Conservation (phyloP, 2,113 vertebrate genomes). For the Murina feae region DNA sequence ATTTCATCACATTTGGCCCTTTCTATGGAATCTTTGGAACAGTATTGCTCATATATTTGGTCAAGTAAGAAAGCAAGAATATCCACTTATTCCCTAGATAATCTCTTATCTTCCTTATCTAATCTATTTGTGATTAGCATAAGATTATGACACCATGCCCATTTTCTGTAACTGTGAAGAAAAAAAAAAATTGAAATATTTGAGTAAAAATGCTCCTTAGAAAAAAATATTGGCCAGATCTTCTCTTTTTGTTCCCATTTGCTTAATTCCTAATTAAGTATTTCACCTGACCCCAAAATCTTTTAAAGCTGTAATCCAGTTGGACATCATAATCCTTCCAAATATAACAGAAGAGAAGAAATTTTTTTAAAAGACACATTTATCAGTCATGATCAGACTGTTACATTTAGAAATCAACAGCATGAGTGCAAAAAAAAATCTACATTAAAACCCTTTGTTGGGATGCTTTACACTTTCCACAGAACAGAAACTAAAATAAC, state of each 20-base stretch:
- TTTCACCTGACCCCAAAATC: background rate
- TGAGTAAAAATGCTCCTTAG: background rate
- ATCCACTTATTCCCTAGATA: background rate
- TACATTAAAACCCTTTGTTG: too few species aligned
- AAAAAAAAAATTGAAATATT: background rate
- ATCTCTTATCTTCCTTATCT: background rate
- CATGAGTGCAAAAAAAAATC: conserved; percentile 77
- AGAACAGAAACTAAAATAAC: too few species aligned
- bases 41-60: conserved; percentile 49
- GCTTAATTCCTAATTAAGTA: background rate
- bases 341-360: background rate
- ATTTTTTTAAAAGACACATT: conserved; percentile 85
- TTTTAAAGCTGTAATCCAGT: background rate
- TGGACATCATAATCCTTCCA: background rate
- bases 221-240: background rate
- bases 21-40: conserved; percentile 67
- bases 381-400: conserved; percentile 90
- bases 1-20: conserved; percentile 62
- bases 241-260: background rate
- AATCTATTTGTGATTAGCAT: background rate
- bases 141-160: background rate
- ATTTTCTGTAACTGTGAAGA: background rate
- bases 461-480: too few species aligned
- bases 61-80: conserved; percentile 64
- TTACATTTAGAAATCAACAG: conserved; percentile 91